A percentile compares a stretch with the other conserved stretches of the same genome.
phyloP scores from a whole-genome alignment of 1,140 invertebrate species.

The Tyrophagus putrescentiae region DNA sequence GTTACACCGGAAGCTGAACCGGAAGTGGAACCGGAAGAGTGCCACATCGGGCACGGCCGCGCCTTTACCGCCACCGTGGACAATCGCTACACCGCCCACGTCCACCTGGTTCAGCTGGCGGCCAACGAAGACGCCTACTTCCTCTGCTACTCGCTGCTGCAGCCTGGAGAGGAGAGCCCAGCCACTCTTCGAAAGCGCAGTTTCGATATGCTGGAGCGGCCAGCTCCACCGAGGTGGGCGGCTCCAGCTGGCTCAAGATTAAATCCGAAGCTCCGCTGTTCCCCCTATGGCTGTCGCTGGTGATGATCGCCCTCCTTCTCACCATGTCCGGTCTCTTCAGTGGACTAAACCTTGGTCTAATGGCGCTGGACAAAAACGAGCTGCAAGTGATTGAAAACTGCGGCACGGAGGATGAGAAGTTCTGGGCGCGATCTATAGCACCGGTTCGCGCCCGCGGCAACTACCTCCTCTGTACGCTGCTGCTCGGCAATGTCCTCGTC shows the following conservation, averaged over 20 bases:
- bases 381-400: conserved; percentile 44
- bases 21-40: no score
- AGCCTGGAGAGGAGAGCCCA: no score
- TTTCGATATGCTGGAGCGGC: no score
- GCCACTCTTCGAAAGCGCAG: no score
- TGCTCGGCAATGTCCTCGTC: conserved; percentile 89
- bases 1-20: no score
- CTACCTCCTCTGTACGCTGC: conserved; percentile 78
- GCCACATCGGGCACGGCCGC: no score
- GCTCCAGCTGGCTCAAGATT: conserved; percentile 29
- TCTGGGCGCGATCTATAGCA: conserved; percentile 57
- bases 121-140: no score
- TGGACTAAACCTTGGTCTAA: conserved; percentile 87
- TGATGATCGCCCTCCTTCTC: conserved; percentile 47
- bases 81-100: no score
- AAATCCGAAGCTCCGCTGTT: conserved; percentile 30
- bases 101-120: no score
- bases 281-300: conserved; percentile 38
- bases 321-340: conserved; percentile 80
- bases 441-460: conserved; percentile 85
- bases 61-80: no score
- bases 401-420: conserved; percentile 34
- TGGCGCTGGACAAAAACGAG: conserved; percentile 88
- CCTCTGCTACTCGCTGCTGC: no score
- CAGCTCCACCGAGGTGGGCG: conserved; percentile 58